phyloP scores from a whole-genome alignment of 64 coral and sea anemone genomes.

The Montipora capricornis region DNA sequence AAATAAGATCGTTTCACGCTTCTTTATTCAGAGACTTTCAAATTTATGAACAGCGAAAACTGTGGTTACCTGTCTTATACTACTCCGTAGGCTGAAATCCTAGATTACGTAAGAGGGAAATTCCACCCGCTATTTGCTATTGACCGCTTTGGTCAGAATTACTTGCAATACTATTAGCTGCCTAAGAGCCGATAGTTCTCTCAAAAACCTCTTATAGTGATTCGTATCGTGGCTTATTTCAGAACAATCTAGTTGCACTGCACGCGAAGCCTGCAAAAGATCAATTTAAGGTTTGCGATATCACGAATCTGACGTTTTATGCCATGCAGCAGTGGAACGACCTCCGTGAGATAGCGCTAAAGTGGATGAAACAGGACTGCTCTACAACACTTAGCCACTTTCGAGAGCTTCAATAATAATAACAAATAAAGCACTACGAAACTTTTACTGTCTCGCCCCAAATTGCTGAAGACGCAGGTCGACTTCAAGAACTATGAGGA shows the following conservation, averaged over 20 bases:
- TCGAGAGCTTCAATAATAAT: background rate
- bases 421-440: background rate
- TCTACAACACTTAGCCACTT: background rate
- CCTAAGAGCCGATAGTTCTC: background rate
- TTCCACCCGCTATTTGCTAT: background rate
- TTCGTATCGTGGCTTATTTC: background rate
- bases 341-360: background rate
- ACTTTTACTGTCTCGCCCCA: background rate
- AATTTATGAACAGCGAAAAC: background rate
- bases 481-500: background rate
- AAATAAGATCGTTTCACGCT: background rate
- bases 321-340: background rate
- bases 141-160: background rate
- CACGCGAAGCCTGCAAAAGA: too few relatives aligned
- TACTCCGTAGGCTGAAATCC: constrained; percentile 2
- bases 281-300: too few relatives aligned
- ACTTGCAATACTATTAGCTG: background rate
- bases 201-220: background rate
- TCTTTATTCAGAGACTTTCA: background rate
- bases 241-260: background rate
- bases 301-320: too few relatives aligned
- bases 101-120: constrained; percentile 41
- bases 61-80: background rate
- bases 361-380: background rate
- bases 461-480: background rate